Percentiles rank a stretch among this genome's conserved stretches.
These are phyloP conservation scores for Picathartes gymnocephalus DNA, from an alignment of 2,113 vertebrate genomes.

Conservation along the genomic window DNA sequence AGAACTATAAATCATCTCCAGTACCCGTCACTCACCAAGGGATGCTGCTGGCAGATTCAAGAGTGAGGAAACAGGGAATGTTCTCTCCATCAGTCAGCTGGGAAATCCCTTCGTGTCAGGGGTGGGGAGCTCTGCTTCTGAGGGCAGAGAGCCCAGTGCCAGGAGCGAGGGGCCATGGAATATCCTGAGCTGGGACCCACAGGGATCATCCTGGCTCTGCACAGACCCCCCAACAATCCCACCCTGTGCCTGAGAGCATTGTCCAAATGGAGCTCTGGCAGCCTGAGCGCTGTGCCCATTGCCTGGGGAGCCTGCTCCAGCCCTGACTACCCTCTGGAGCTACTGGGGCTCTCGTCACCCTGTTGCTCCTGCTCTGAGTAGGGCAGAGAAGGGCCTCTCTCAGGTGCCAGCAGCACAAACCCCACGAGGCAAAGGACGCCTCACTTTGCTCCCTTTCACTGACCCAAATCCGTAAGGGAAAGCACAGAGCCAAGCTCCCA, in stretches of 20 bases:
- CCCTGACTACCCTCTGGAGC: not conserved
- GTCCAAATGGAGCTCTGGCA: not conserved
- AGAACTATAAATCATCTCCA: slow-evolving; percentile 68
- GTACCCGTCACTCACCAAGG: slow-evolving; percentile 34
- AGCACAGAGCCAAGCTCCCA: not conserved
- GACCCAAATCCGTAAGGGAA: not conserved
- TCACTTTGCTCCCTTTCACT: not conserved
- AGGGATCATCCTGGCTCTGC: not conserved
- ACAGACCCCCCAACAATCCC: not conserved
- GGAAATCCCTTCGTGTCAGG: not conserved
- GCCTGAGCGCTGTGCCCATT: rapidly evolving
- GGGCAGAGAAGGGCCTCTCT: not conserved
- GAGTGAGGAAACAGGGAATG: not conserved
- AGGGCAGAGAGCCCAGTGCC: not conserved
- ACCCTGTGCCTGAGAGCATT: rapidly evolving
- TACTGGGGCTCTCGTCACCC: not conserved
- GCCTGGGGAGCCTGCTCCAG: not conserved
- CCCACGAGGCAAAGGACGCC: not conserved
- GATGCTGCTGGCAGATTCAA: slow-evolving; percentile 31
- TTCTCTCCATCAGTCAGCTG: not conserved
- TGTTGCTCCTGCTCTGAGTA: not conserved
- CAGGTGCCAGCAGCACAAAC: not conserved
- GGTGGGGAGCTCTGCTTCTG: not conserved
- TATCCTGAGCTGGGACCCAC: not conserved
- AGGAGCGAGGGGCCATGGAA: rapidly evolving